phyloP scores from a whole-genome alignment of 2,888 invertebrate genomes.

The Drosophila neonasuta region DNA sequence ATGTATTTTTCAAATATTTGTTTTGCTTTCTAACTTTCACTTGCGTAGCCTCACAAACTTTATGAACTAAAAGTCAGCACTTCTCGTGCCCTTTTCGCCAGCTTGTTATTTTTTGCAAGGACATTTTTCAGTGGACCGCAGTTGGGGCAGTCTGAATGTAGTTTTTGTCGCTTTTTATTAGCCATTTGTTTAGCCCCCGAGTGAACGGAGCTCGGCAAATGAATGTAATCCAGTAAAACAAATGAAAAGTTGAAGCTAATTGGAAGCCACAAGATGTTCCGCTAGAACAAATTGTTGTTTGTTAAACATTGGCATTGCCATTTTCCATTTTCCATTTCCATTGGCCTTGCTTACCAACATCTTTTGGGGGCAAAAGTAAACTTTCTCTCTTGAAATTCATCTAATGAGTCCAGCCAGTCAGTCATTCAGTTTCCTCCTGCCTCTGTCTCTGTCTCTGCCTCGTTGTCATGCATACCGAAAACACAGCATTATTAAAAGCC shows the following conservation, averaged over 20 bases:
- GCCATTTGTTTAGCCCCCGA: constrained; percentile 1
- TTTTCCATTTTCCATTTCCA: constrained; percentile 20
- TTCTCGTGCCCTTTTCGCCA: neutral
- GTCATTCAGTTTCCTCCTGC: constrained; percentile 2
- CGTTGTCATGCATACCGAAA: constrained; percentile 59
- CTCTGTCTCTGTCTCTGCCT: neutral
- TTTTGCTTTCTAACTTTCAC: neutral
- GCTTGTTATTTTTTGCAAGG: neutral
- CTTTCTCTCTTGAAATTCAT: constrained; percentile 22
- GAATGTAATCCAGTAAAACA: constrained; percentile 12
- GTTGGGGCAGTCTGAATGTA: constrained; percentile 1
- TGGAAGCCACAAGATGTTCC: constrained; percentile 33
- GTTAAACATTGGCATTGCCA: constrained; percentile 16
- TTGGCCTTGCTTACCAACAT: constrained; percentile 20
- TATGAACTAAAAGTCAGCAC: neutral
- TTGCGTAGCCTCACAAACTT: neutral
- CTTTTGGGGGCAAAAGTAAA: constrained; percentile 12
- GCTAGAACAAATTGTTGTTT: constrained; percentile 32
- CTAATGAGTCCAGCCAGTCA: constrained; percentile 48
- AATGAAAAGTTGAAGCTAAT: constrained; percentile 43
- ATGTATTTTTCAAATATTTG: neutral
- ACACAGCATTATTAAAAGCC: constrained; percentile 48
- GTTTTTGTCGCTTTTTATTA: neutral
- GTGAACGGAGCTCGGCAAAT: constrained; percentile 7
- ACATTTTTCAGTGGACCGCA: neutral